Percentiles rank a stretch among this genome's conserved stretches.
These are phyloP conservation scores for Eremobia ochroleuca DNA, from an alignment of 2,888 invertebrate genomes.

Conservation along the genomic window DNA sequence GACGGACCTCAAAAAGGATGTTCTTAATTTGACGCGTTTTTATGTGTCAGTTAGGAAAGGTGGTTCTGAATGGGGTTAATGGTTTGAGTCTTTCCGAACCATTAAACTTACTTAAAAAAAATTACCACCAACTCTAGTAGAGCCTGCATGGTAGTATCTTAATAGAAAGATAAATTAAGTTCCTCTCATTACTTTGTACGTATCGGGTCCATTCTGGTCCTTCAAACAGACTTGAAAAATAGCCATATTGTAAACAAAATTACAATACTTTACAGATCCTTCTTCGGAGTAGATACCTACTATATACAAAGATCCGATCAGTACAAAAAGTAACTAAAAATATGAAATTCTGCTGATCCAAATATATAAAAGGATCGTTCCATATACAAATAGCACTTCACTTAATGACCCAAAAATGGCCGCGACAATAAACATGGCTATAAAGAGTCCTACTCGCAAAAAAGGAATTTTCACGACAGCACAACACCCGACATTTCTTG, in stretches of 20 bases:
- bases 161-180: not conserved
- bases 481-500: conserved; percentile 16
- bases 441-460: conserved; percentile 19
- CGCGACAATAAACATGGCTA: conserved; percentile 18
- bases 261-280: not conserved
- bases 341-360: not conserved
- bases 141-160: not conserved
- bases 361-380: conserved; percentile 15
- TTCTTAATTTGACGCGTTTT: conserved; percentile 32
- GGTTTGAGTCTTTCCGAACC: not conserved
- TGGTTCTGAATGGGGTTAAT: conserved; percentile 17
- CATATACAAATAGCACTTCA: conserved; percentile 32
- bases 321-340: not conserved
- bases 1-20: conserved; percentile 26
- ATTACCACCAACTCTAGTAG: not conserved
- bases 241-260: not conserved
- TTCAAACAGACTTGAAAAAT: not conserved
- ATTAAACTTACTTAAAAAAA: conserved; percentile 2
- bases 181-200: not conserved
- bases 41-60: conserved; percentile 18
- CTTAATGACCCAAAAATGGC: conserved; percentile 15
- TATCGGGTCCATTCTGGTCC: not conserved
- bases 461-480: conserved; percentile 7
- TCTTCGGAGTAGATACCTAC: not conserved
- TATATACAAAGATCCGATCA: not conserved